Conservation (phyloP, 2,797 vertebrate genomes). For the Urophycis tenuis region DNA sequence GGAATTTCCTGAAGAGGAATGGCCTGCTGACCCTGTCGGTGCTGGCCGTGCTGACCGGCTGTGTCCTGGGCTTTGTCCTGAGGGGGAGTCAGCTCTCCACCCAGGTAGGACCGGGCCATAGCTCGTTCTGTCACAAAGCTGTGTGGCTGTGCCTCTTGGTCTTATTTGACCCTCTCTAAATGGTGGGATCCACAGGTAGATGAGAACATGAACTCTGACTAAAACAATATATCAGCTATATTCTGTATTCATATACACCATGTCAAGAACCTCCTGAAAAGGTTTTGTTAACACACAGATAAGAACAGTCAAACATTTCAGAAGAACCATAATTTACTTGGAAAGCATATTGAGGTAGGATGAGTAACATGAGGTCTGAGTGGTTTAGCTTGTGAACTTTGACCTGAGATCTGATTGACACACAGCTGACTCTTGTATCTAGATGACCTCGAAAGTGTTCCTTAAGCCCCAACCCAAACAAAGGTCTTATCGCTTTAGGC, state of each 20-base stretch:
- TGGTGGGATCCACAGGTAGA: neutral
- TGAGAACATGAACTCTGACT: neutral
- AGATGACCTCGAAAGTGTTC: neutral
- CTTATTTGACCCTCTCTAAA: neutral
- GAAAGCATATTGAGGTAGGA: neutral
- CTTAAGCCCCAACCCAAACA: neutral
- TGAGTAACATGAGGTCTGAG: neutral
- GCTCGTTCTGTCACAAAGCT: too few species aligned
- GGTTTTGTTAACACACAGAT: neutral
- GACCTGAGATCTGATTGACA: neutral
- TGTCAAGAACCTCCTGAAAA: neutral
- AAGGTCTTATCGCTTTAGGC: neutral
- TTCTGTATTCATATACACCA: neutral
- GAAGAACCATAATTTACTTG: neutral
- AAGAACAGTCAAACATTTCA: neutral
- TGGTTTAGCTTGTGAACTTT: neutral
- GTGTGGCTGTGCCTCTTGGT: neutral
- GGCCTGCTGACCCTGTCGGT: conserved; percentile 79
- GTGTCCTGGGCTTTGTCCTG: conserved; percentile 77
- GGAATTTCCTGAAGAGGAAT: conserved; percentile 64
- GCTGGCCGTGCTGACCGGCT: conserved; percentile 73
- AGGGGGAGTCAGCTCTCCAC: conserved; percentile 72
- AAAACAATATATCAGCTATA: neutral
- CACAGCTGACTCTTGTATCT: neutral
- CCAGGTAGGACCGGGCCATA: conserved; percentile 60